phyloP scores from a whole-genome alignment of 1,140 invertebrate genomes.

The Scaptomyza hsui region DNA sequence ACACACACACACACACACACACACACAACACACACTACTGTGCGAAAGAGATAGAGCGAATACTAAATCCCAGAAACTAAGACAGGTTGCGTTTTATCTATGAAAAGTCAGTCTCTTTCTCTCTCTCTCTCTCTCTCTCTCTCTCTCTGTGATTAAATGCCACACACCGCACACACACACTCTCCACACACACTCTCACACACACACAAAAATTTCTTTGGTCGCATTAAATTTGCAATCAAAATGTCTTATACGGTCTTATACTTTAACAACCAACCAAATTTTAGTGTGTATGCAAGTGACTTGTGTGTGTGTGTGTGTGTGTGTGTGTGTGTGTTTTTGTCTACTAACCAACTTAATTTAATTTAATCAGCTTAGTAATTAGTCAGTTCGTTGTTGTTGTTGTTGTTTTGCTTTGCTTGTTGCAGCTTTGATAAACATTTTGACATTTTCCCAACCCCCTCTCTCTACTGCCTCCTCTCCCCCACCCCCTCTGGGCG shows the following conservation, averaged over 20 bases:
- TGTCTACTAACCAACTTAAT: slow-evolving; percentile 32
- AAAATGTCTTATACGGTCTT: slow-evolving; percentile 26
- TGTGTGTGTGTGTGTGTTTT: slow-evolving; percentile 1
- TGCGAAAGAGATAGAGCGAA: not conserved
- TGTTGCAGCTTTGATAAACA: slow-evolving; percentile 9
- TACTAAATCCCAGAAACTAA: slow-evolving; percentile 8
- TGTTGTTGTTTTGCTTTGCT: not conserved
- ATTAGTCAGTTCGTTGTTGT: slow-evolving; percentile 30
- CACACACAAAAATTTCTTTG: slow-evolving; percentile 20
- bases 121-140: not conserved
- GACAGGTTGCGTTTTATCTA: slow-evolving; percentile 45
- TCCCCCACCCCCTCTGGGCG: too few species aligned
- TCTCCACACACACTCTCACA: not conserved
- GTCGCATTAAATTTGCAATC: slow-evolving; percentile 41
- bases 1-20: not conserved
- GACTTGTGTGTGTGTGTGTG: not conserved
- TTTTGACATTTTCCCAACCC: slow-evolving; percentile 1
- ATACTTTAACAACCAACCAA: not conserved
- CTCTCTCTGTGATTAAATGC: slow-evolving; percentile 17
- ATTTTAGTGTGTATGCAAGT: not conserved
- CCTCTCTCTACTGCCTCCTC: too few species aligned
- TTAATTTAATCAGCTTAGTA: slow-evolving; percentile 47
- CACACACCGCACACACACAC: not conserved
- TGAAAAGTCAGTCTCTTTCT: slow-evolving; percentile 15
- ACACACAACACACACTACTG: not conserved